Evolutionary conservation across 2,888 invertebrate genomes (phyloP).

Genomic region (Himalopsyche kuldschensis): DNA sequence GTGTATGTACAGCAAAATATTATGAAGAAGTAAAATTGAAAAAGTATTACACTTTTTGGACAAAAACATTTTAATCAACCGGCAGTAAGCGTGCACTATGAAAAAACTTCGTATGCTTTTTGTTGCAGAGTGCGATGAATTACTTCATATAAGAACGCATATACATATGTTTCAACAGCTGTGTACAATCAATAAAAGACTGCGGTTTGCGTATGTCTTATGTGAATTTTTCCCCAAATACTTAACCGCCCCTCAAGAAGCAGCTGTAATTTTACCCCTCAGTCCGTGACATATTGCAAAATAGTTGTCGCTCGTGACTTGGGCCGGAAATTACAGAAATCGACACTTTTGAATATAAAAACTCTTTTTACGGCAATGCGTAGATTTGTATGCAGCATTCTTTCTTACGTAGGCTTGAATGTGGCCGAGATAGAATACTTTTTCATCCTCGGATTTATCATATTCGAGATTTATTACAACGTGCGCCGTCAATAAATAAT

Average conservation of each 20-base stretch:
- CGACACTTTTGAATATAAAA: not conserved
- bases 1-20: no score
- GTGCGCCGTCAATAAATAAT: not conserved
- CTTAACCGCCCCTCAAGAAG: not conserved
- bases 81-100: no score
- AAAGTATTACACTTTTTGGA: no score
- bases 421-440: not conserved
- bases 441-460: not conserved
- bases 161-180: not conserved
- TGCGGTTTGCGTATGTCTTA: not conserved
- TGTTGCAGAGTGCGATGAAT: no score
- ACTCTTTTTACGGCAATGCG: not conserved
- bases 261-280: not conserved
- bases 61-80: no score
- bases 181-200: not conserved
- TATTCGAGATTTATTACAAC: not conserved
- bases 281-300: not conserved
- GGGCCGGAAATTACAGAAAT: not conserved
- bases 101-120: no score
- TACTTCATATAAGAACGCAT: no score
- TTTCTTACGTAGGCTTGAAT: not conserved
- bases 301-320: not conserved
- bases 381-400: not conserved
- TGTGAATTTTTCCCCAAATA: not conserved
- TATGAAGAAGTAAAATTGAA: no score